phyloP scores from a whole-genome alignment of 2,797 vertebrate species.

The Hyperoplus immaculatus region DNA sequence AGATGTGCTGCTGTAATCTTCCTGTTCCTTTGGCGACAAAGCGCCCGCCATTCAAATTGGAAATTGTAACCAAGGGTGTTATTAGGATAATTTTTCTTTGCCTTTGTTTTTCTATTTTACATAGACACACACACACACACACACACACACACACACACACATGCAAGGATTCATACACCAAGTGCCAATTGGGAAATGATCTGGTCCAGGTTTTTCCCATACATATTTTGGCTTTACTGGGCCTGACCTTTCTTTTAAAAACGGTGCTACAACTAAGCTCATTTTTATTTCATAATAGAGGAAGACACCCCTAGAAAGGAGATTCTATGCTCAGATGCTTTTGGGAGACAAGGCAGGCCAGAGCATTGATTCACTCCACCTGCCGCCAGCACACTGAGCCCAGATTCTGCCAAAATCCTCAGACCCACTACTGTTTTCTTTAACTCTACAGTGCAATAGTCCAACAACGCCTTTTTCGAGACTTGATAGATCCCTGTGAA shows the following conservation, averaged over 20 bases:
- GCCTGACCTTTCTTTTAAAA: conserved; percentile 31
- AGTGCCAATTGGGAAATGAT: not conserved
- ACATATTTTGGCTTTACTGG: conserved; percentile 23
- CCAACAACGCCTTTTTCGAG: conserved; percentile 46
- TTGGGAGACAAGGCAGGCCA: conserved; percentile 23
- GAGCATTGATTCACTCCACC: conserved; percentile 65
- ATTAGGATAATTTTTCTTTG: not conserved
- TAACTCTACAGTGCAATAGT: conserved; percentile 50
- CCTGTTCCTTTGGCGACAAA: conserved; percentile 18
- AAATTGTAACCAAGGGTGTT: not conserved
- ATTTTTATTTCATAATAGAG: conserved; percentile 33
- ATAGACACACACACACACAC: not conserved
- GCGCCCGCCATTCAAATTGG: not conserved
- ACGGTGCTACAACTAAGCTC: conserved; percentile 17
- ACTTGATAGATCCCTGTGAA: conserved; percentile 67
- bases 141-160: not conserved
- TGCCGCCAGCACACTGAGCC: conserved; percentile 51
- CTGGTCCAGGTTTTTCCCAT: conserved; percentile 34
- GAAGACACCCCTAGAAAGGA: conserved; percentile 28
- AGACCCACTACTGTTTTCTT: conserved; percentile 68
- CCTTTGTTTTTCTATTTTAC: not conserved
- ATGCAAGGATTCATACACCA: not conserved
- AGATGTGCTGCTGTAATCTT: conserved; percentile 37
- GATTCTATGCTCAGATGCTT: conserved; percentile 29
- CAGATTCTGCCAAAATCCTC: conserved; percentile 62